Evolutionary conservation across 2,113 vertebrate species (phyloP).

Genomic region (Lampris incognitus): DNA sequence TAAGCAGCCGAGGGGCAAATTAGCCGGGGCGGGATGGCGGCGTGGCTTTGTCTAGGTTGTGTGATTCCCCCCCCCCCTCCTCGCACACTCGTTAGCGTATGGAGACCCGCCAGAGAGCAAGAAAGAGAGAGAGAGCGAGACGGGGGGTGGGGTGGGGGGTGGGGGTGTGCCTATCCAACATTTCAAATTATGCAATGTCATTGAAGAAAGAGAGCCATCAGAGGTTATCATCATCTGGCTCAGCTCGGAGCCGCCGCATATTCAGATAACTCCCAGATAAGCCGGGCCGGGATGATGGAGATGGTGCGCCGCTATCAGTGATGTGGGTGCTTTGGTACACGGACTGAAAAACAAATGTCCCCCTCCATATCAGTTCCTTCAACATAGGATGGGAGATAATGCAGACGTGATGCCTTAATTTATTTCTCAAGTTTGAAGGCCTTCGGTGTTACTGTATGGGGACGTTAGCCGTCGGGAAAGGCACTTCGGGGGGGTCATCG

Average conservation of each 20-base stretch:
- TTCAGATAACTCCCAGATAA: slow-evolving; percentile 68
- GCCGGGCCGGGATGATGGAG: slow-evolving; percentile 56
- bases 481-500: slow-evolving; percentile 21
- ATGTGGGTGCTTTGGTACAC: slow-evolving; percentile 10
- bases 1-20: slow-evolving; percentile 79
- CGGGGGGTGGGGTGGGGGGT: slow-evolving; percentile 1
- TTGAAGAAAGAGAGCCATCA: slow-evolving; percentile 60
- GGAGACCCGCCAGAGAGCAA: slow-evolving; percentile 41
- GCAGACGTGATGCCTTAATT: slow-evolving; percentile 16
- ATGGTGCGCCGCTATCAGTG: slow-evolving; percentile 54
- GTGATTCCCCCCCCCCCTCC: slow-evolving; percentile 55
- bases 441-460: neutral
- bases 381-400: slow-evolving; percentile 19
- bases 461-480: neutral
- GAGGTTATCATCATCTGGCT: slow-evolving; percentile 73
- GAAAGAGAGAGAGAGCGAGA: neutral
- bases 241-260: slow-evolving; percentile 47
- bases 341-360: slow-evolving; percentile 23
- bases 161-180: slow-evolving; percentile 29
- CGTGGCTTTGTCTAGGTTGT: slow-evolving; percentile 66
- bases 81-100: slow-evolving; percentile 65
- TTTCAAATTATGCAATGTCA: slow-evolving; percentile 73
- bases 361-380: slow-evolving; percentile 34
- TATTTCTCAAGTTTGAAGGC: slow-evolving; percentile 18
- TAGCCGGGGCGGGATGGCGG: slow-evolving; percentile 70